Percentiles rank a stretch among this genome's conserved stretches.
phyloP scores from a whole-genome alignment of 1,140 invertebrate genomes.

The Listronotus oregonensis region DNA sequence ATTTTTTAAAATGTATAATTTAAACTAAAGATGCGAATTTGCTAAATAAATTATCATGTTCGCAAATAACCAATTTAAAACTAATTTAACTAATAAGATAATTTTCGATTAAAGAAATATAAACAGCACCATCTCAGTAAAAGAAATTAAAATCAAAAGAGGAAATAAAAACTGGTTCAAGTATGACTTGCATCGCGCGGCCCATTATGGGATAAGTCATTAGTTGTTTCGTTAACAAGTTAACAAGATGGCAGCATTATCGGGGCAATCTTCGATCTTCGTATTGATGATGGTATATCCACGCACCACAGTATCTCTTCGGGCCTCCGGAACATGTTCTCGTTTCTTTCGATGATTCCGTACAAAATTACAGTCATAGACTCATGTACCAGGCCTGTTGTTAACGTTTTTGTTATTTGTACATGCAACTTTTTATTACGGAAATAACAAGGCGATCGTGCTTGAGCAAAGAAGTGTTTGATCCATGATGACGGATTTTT shows the following conservation, averaged over 20 bases:
- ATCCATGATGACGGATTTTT: too few relatives aligned
- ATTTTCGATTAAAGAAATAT: too few relatives aligned
- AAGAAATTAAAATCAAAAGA: too few relatives aligned
- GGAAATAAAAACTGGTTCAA: conserved; percentile 35
- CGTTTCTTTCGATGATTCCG: conserved; percentile 43
- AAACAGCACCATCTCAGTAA: too few relatives aligned
- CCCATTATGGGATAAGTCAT: conserved; percentile 53
- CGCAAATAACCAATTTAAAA: conserved; percentile 12
- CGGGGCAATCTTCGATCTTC: conserved; percentile 43
- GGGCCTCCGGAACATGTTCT: conserved; percentile 35
- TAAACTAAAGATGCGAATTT: too few relatives aligned
- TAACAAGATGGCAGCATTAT: conserved; percentile 55
- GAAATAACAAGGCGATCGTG: conserved; percentile 38
- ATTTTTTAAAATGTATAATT: too few relatives aligned
- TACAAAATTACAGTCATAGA: conserved; percentile 50
- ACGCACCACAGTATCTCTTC: conserved; percentile 45
- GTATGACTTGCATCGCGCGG: conserved; percentile 52
- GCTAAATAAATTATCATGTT: too few relatives aligned
- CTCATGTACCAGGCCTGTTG: conserved; percentile 35
- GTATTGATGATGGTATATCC: conserved; percentile 45
- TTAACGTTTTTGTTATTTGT: conserved; percentile 48
- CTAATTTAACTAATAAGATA: background rate
- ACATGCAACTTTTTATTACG: conserved; percentile 45
- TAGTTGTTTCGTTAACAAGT: conserved; percentile 56
- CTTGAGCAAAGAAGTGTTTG: conserved; percentile 18